phyloP scores from a whole-genome alignment of 2,888 invertebrate genomes.

The Cremastobaeus sp. region DNA sequence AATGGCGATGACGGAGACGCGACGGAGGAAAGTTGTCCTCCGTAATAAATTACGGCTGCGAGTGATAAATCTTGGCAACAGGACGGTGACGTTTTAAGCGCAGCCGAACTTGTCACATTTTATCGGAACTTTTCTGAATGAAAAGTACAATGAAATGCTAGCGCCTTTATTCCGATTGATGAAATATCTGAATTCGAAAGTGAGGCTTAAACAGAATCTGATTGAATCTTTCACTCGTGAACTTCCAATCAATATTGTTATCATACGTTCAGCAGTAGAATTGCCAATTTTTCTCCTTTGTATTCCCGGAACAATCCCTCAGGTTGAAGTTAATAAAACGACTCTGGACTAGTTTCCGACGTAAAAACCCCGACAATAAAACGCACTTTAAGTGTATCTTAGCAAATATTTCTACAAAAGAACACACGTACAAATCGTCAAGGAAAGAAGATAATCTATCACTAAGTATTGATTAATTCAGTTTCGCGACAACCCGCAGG shows the following conservation, averaged over 20 bases:
- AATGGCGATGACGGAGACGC: background rate
- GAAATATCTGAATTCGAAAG: constrained; percentile 23
- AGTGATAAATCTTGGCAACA: constrained; percentile 6
- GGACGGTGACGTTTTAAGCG: background rate
- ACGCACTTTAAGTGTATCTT: no score
- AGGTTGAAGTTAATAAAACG: constrained; percentile 19
- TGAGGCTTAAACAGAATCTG: constrained; percentile 12
- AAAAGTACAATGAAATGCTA: constrained; percentile 29
- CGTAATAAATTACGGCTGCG: constrained; percentile 17
- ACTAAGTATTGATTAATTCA: no score
- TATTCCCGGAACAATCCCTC: background rate
- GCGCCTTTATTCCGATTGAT: background rate
- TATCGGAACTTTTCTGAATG: constrained; percentile 23
- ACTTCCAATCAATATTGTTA: constrained; percentile 13
- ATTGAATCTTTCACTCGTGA: constrained; percentile 27
- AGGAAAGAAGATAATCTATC: no score
- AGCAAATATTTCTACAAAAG: no score
- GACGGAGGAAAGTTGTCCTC: background rate
- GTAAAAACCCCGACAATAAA: no score
- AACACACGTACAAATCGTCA: no score
- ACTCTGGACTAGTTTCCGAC: no score
- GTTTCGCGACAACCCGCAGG: no score
- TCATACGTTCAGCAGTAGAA: constrained; percentile 7
- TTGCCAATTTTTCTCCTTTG: constrained; percentile 23
- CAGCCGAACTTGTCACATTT: background rate